A percentile compares a stretch with the other conserved stretches of the same genome.
Evolutionary conservation across 2,888 invertebrate species (phyloP).

Genomic region (Petrolisthes cinctipes): DNA sequence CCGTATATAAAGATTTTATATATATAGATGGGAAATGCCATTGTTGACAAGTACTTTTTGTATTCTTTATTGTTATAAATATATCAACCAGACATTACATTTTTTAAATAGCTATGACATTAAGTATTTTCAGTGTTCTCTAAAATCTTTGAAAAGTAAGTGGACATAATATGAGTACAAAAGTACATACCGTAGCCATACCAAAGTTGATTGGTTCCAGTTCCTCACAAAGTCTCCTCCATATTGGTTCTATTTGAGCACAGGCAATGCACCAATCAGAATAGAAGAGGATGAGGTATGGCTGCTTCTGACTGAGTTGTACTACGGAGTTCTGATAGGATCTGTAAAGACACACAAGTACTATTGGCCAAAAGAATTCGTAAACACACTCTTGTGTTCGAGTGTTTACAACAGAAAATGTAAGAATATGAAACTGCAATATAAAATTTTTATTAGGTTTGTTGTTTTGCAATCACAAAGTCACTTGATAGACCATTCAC

Average conservation of each 20-base stretch:
- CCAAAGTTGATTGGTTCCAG: constrained; percentile 83
- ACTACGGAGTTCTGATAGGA: constrained; percentile 88
- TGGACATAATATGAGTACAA: no score
- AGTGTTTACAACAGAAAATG: background rate
- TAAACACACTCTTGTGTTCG: background rate
- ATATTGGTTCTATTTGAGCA: constrained; percentile 86
- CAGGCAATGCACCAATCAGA: constrained; percentile 96
- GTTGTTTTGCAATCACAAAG: no score
- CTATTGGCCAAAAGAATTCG: background rate
- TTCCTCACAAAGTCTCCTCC: constrained; percentile 87
- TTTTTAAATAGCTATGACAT: no score
- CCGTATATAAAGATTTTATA: no score
- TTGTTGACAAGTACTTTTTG: no score
- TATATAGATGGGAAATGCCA: no score
- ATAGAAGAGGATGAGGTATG: constrained; percentile 90
- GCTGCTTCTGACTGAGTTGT: constrained; percentile 85
- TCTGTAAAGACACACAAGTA: constrained; percentile 72
- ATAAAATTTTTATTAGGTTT: no score
- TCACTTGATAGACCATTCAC: no score
- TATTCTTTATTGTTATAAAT: no score
- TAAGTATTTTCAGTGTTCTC: no score
- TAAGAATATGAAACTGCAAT: background rate
- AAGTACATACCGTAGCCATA: constrained; percentile 66
- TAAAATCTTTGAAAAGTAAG: no score
- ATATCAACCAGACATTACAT: no score